Conservation (phyloP, 2,888 invertebrate genomes). For the Timandra comae region DNA sequence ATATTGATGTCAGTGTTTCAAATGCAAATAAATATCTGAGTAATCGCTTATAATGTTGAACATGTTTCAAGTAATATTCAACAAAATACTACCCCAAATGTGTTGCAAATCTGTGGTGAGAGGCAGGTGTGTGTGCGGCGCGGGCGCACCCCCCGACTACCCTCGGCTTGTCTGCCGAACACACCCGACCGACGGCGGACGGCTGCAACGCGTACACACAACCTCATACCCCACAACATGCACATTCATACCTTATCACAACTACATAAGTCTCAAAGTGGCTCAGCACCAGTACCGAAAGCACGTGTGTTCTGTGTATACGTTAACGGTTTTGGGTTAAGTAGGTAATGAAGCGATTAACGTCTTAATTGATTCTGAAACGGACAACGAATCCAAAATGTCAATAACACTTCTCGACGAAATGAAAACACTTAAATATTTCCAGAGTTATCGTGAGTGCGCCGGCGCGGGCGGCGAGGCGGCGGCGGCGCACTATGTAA, state of each 20-base stretch:
- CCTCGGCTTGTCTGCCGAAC: slow-evolving; percentile 20
- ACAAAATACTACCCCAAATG: slow-evolving; percentile 2
- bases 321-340: slow-evolving; percentile 46
- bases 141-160: slow-evolving; percentile 38
- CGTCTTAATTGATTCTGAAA: slow-evolving; percentile 27
- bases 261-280: slow-evolving; percentile 27
- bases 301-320: slow-evolving; percentile 35
- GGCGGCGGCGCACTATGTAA: slow-evolving; percentile 37
- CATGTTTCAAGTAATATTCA: background rate
- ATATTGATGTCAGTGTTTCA: no score
- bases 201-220: slow-evolving; percentile 40
- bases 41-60: no score
- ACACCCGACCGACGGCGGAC: slow-evolving; percentile 41
- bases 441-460: slow-evolving; percentile 12
- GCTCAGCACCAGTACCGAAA: slow-evolving; percentile 7
- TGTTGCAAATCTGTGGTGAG: slow-evolving; percentile 40
- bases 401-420: slow-evolving; percentile 10
- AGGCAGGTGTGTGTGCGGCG: slow-evolving; percentile 58
- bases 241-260: slow-evolving; percentile 16
- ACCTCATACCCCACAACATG: slow-evolving; percentile 21
- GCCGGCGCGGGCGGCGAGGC: slow-evolving; percentile 22
- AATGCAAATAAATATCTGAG: no score
- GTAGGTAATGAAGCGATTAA: slow-evolving; percentile 39
- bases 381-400: slow-evolving; percentile 15
- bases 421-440: slow-evolving; percentile 14